Base-by-base conservation (phyloP, 2,113 vertebrate genomes). In the Leucopsar rothschildi region DNA sequence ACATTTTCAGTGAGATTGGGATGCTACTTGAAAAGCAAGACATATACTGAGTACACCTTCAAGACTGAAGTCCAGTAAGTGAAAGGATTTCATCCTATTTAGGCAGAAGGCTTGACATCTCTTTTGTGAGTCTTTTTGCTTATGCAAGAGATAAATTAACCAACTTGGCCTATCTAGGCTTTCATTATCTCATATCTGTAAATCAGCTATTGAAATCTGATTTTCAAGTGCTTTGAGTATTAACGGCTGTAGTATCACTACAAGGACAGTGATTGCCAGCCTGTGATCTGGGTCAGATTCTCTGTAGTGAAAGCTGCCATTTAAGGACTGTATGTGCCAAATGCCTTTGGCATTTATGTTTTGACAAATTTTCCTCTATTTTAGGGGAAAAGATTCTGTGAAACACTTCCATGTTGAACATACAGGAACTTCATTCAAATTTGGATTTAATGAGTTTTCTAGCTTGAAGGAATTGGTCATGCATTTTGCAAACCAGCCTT, bases 401-500 rank as follows among this genome's bases (percentile, higher is more conserved):
- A 99, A 99, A 89, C 99, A 99, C 91, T 99, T 99, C 78, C 99
- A 99, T 4, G 95, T 99, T 78, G 98, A 97, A 37, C 95, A 98
- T 15, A 98, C 94, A 60, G 98, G 98, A 90, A 95, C 92, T 31
- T 96, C 96, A 16, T 98, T 99, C 91, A 98, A 97, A 55, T 99
- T 99, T 86, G 99, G 99, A 37, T 99, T 99, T 94, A 99, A 98
- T n/a, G 97, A 99, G 89, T 99, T 99, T 91, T 28, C 96, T 33
- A 97, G 95, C 56, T 96, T 99, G 83, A 98, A 98, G 53, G 98
- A 99, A 71, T 98, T 99, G 83, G 97, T 98, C 83, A 98, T 97
- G 93, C 99, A 99, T 96, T 98, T 99, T 82, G 99, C 99, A 81
- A 99, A 99, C 93, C 98, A 99, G 93, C 99, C 99, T 69, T 97